Conservation (phyloP, 2,888 invertebrate genomes). For the Adelognathus sp. region DNA sequence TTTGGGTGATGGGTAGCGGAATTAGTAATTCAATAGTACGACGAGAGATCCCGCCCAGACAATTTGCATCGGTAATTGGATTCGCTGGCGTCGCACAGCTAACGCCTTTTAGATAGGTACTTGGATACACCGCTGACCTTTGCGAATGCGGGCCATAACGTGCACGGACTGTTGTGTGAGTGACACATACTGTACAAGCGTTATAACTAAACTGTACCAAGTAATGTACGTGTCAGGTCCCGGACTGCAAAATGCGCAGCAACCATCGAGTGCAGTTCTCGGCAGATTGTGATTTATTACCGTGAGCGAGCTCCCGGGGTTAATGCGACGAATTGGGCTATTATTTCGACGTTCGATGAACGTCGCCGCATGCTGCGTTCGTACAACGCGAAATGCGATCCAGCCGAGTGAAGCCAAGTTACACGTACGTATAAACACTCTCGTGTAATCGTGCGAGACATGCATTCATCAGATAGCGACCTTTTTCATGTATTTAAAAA, state of each 20-base stretch:
- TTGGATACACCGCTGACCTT: constrained; percentile 27
- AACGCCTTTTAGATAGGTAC: constrained; percentile 24
- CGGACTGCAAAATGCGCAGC: constrained; percentile 64
- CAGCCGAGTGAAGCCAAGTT: not conserved
- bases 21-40: too few species aligned
- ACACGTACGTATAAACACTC: not conserved
- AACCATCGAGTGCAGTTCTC: constrained; percentile 28
- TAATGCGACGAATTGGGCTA: constrained; percentile 51
- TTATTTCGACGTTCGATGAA: constrained; percentile 53
- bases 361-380: constrained; percentile 5
- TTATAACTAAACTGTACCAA: not conserved
- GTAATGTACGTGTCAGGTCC: constrained; percentile 1
- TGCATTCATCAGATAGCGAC: too few species aligned
- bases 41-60: constrained; percentile 45
- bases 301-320: constrained; percentile 5
- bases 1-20: too few species aligned
- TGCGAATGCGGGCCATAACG: constrained; percentile 14
- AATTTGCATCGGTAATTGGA: constrained; percentile 68
- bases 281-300: constrained; percentile 67
- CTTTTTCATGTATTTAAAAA: too few species aligned
- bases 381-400: not conserved
- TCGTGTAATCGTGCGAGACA: not conserved
- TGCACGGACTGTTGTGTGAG: not conserved
- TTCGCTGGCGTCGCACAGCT: constrained; percentile 63
- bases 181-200: not conserved